Evolutionary conservation across 2,888 invertebrate species (phyloP), one percentile per base, ranked within the genome.

Genomic region (Drosophila paranaensis): DNA sequence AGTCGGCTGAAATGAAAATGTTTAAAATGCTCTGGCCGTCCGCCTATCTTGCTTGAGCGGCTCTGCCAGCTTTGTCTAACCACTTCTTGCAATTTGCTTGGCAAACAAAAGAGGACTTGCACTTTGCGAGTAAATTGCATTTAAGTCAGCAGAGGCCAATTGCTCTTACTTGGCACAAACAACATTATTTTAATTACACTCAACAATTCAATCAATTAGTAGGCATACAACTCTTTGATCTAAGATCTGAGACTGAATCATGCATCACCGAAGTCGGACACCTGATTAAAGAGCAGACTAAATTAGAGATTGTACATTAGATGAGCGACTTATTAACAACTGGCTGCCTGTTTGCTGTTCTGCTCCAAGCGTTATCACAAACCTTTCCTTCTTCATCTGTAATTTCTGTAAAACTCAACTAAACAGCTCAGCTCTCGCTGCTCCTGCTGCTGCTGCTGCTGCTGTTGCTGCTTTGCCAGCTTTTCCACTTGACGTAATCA

Each of bases 1-100:
- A 82, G 67, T 62, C 70, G 78, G 81, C 79, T 65, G 53, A 77
- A 81, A 78, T 83, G 74, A 76, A 82, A 76, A 75, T 81, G 67
- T 54, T 74, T 54, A 70, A 65, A 76, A 72, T 73, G 71, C 61
- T 60, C 14, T 10, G 20, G 14, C 65, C 27, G 57, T 53, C n/a
- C 39, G 25, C 20, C n/a, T n/a, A 3, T 30, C 10, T 48, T 45
- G 39, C 35, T 30, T 60, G 8, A 20, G 51, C 25, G 35, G 35
- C 61, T 60, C 58, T 43, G 45, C 50, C 37, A 13, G 35, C 61
- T 35, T 35, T 42, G 25, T 55, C 30, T 48, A 50, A 35, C n/a
- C 50, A 45, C 33, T 42, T 48, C 30, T 67, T 14, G 14, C 20
- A 16, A 5, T 46, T 35, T 50, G 50, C 25, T 30, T 16, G 39